These are phyloP conservation scores for Podarcis siculus DNA, from an alignment of 2,797 vertebrate genomes.

Conservation along the genomic window DNA sequence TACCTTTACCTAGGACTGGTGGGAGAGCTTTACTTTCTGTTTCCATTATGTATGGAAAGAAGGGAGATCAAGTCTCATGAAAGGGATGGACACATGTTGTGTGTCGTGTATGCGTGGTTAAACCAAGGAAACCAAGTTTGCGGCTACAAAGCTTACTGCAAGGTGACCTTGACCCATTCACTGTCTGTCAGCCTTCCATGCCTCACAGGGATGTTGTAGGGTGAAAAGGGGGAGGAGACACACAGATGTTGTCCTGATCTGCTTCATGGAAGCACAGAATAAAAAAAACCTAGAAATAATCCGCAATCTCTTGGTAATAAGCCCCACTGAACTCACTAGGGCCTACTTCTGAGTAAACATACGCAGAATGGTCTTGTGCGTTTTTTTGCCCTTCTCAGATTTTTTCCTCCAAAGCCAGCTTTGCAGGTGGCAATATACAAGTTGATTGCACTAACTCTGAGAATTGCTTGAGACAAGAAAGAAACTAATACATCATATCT, in stretches of 20 bases:
- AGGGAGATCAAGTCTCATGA: too few relatives aligned
- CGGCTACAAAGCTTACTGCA: neutral
- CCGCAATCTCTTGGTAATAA: neutral
- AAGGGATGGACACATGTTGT: too few relatives aligned
- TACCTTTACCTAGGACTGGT: too few relatives aligned
- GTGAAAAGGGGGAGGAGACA: neutral
- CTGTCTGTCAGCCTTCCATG: neutral
- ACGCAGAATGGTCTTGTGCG: neutral
- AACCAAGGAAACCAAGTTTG: neutral
- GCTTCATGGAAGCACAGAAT: neutral
- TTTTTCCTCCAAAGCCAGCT: conserved; percentile 7
- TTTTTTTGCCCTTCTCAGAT: conserved; percentile 10
- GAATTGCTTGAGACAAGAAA: conserved; percentile 54
- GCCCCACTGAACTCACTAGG: neutral
- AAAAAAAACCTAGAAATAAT: neutral
- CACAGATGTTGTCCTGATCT: neutral
- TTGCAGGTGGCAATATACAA: conserved; percentile 33
- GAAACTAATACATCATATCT: conserved; percentile 48
- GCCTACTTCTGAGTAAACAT: neutral
- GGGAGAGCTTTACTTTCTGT: too few relatives aligned
- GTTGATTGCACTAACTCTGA: conserved; percentile 36
- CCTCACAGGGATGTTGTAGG: neutral
- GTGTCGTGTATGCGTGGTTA: neutral
- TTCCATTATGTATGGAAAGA: too few relatives aligned
- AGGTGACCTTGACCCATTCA: neutral